Conservation (phyloP, 2,797 vertebrate genomes). For the Graptemys geographica region DNA sequence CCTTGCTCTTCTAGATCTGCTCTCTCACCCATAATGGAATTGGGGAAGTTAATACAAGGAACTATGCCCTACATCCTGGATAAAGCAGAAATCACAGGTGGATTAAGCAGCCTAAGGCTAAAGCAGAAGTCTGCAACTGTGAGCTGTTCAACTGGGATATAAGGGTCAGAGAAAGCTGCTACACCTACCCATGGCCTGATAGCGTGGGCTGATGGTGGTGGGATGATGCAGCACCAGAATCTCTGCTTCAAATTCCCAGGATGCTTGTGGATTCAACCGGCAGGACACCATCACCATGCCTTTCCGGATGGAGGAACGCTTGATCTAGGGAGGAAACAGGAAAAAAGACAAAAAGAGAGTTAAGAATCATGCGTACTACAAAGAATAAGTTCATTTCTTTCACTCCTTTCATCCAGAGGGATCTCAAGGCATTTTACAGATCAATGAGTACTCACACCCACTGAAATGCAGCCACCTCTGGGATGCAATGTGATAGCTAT, state of each 20-base stretch:
- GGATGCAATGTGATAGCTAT: not conserved
- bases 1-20: not conserved
- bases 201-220: constrained; percentile 95
- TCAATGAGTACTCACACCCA: not conserved
- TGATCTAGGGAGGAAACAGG: constrained; percentile 85
- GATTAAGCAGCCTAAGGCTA: not conserved
- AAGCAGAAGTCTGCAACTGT: not conserved
- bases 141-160: not conserved
- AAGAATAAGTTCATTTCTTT: not conserved
- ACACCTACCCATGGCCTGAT: constrained; percentile 94
- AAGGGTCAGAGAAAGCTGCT: not conserved
- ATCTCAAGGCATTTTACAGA: constrained; percentile 3
- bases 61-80: not conserved
- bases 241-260: constrained; percentile 98
- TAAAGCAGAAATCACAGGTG: not conserved
- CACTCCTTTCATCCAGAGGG: not conserved
- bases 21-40: not conserved
- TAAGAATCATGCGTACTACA: not conserved
- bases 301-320: constrained; percentile 96
- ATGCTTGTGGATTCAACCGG: constrained; percentile 92
- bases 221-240: constrained; percentile 96
- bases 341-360: not conserved
- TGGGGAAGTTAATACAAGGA: not conserved
- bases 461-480: not conserved
- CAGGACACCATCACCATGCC: constrained; percentile 99